These are phyloP conservation scores for Molothrus ater DNA, from an alignment of 2,797 vertebrate species.

Conservation along the genomic window DNA sequence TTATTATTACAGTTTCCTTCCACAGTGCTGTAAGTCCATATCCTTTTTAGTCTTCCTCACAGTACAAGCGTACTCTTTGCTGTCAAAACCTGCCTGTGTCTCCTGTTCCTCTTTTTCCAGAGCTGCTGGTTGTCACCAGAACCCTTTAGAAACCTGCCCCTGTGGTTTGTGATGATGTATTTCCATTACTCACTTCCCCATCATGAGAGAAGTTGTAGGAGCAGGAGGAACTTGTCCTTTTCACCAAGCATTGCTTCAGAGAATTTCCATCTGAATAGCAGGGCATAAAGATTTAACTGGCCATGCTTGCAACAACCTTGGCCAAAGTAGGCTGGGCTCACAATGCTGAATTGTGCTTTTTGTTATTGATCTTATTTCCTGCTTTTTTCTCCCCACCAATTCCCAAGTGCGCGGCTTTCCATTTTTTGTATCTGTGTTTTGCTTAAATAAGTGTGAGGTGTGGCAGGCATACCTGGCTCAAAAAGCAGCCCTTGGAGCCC, in stretches of 20 bases:
- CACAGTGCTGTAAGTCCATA: not conserved
- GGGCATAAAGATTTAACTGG: not conserved
- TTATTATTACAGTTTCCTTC: slow-evolving; percentile 4
- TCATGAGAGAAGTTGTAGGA: not conserved
- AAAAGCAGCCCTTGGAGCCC: not conserved
- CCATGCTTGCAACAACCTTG: not conserved
- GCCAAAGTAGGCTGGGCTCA: not conserved
- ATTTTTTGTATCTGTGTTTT: not conserved
- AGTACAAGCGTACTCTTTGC: not conserved
- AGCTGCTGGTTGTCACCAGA: not conserved
- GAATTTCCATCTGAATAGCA: not conserved
- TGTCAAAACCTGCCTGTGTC: not conserved
- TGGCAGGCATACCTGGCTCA: not conserved
- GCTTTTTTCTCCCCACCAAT: not conserved
- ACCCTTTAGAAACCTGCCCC: not conserved
- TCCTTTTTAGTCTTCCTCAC: not conserved
- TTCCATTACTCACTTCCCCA: slow-evolving; percentile 19
- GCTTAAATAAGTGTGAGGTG: not conserved
- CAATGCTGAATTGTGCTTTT: not conserved
- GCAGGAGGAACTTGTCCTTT: slow-evolving; percentile 21
- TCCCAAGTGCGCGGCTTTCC: not conserved
- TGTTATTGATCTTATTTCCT: not conserved
- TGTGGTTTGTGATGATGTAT: not conserved
- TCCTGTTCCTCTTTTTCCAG: slow-evolving; percentile 17
- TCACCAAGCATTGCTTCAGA: not conserved